These are phyloP conservation scores for Torymus aiolomorphi DNA, from an alignment of 2,888 invertebrate species.

Conservation along the genomic window DNA sequence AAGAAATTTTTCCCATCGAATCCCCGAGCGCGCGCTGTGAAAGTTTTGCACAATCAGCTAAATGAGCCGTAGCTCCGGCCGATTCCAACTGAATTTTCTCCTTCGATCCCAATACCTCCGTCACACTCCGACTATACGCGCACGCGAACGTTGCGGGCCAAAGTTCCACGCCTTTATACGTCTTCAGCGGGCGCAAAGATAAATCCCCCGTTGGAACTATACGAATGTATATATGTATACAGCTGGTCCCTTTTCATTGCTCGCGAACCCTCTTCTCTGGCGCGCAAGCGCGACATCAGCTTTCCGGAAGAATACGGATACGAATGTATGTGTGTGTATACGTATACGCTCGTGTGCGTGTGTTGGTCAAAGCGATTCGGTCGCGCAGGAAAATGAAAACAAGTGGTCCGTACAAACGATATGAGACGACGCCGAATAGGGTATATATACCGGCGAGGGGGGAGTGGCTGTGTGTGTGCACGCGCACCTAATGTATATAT, in stretches of 20 bases:
- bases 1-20: no score
- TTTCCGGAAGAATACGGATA: background rate
- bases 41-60: constrained; percentile 32
- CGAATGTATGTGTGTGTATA: constrained; percentile 15
- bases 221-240: background rate
- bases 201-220: constrained; percentile 22
- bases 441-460: no score
- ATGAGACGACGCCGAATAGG: constrained; percentile 40
- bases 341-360: constrained; percentile 24
- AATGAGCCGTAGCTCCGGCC: constrained; percentile 19
- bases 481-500: no score
- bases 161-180: constrained; percentile 34
- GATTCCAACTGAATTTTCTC: constrained; percentile 33
- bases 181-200: constrained; percentile 36
- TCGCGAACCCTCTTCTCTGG: constrained; percentile 8
- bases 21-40: background rate
- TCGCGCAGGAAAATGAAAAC: constrained; percentile 55
- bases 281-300: background rate
- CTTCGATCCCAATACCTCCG: background rate
- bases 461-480: no score
- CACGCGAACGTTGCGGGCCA: constrained; percentile 14
- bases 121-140: no score
- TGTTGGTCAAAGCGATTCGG: constrained; percentile 49
- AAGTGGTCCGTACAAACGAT: constrained; percentile 61
- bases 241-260: background rate